Base-by-base conservation (phyloP, 2,797 vertebrate genomes). In the Sebastolobus alascanus region DNA sequence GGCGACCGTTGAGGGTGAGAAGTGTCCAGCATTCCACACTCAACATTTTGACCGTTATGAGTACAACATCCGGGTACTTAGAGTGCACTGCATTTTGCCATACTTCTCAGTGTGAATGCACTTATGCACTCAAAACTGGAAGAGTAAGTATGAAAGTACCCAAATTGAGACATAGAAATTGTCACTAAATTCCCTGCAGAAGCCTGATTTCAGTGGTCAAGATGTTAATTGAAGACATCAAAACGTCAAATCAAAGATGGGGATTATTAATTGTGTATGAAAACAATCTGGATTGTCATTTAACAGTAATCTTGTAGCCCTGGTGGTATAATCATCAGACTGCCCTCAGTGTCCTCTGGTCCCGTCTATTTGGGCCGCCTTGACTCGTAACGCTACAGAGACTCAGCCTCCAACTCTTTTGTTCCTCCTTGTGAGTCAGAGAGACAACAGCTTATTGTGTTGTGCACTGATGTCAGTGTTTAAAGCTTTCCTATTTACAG, bases 351-450 rank as follows among this genome's bases (percentile, higher is more conserved):
- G 35, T 68, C 25, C 63, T 69, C 33, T 71, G 56, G 71, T 77
- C 12, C 25, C 58, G 7, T 38, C 50, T 61, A 52, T 78, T 38
- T 56, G 3, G 25, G 60, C 72, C 2, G 8, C 54, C 22, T 68
- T 54, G 54, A 75, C 55, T 79, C 75, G 6, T 18, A 54, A 54
- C 35, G 2, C 38, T 2, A 14, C 74, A 60, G 37, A 77, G 27
- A 10, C 68, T 61, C 9, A 76, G 29, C 8, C 73, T 64, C 11
- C 12, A 2, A 4, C 56, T 59, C 56, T 68, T 73, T 82, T 67
- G 63, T 76, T 77, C 61, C 63, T 80, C 52, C 58, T 5, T 25
- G 40, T 61, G 58, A 79, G 55, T 77, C 81, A 79, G 25, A 63
- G 60, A 80, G 69, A 77, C 65, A 35, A 40, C 60, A 9, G 56